These are phyloP conservation scores for Aphrophora alni DNA, from an alignment of 2,888 invertebrate species.

Conservation along the genomic window DNA sequence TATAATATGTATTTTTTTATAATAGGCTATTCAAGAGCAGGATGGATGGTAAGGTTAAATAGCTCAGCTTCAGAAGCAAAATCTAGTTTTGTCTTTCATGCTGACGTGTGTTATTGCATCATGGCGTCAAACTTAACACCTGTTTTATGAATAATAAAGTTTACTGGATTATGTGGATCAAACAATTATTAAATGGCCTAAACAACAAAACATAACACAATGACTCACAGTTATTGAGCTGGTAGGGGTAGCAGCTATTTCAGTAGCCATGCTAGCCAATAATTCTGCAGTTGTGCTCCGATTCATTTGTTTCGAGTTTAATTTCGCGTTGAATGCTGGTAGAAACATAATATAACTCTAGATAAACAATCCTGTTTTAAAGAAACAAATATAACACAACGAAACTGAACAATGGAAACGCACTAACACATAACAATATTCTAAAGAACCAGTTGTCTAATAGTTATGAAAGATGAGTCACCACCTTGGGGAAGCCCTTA, in stretches of 20 bases:
- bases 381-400: not conserved
- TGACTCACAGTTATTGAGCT: constrained; percentile 36
- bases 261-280: constrained; percentile 34
- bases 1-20: too few species aligned
- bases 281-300: constrained; percentile 32
- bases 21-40: not conserved
- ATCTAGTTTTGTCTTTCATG: not conserved
- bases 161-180: not conserved
- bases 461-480: constrained; percentile 36
- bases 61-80: not conserved
- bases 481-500: constrained; percentile 38
- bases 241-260: constrained; percentile 32
- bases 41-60: not conserved
- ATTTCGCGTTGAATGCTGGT: constrained; percentile 14
- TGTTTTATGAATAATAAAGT: not conserved
- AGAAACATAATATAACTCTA: constrained; percentile 23
- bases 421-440: not conserved
- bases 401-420: not conserved
- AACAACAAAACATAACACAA: constrained; percentile 16
- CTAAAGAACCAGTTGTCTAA: not conserved
- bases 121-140: constrained; percentile 31
- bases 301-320: constrained; percentile 23
- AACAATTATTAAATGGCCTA: not conserved
- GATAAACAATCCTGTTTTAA: not conserved
- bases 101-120: constrained; percentile 37